phyloP scores from a whole-genome alignment of 1,140 invertebrate genomes.

The Parapsyche elsis region DNA sequence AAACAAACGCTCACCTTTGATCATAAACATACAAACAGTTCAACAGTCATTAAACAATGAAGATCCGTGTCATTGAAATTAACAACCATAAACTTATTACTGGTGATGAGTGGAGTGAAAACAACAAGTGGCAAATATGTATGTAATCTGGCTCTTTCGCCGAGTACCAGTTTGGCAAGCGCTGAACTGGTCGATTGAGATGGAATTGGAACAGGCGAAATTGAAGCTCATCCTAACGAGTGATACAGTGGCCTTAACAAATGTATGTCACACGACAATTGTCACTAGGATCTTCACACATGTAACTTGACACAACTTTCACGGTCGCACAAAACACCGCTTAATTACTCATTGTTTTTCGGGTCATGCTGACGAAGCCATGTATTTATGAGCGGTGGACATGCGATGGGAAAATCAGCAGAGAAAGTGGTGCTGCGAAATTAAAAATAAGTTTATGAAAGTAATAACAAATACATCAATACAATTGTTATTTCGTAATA shows the following conservation, averaged over 20 bases:
- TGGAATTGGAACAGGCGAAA: background rate
- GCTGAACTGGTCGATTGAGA: background rate
- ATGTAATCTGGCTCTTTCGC: no score
- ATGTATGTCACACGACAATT: conserved; percentile 23
- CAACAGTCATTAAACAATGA: no score
- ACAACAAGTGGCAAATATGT: no score
- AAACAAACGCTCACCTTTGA: no score
- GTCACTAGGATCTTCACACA: background rate
- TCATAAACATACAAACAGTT: no score
- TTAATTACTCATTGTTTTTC: conserved; percentile 19
- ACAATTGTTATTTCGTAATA: no score
- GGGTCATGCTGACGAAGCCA: background rate
- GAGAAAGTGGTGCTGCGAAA: background rate
- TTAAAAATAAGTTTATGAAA: background rate
- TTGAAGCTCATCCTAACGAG: background rate
- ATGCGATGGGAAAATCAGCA: conserved; percentile 19
- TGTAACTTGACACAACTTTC: background rate
- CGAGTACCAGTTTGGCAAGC: no score
- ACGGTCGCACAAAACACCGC: background rate
- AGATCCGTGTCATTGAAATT: no score
- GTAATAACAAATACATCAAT: background rate
- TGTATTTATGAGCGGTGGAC: background rate
- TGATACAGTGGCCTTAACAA: background rate
- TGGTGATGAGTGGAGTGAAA: no score
- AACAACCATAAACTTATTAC: no score